Conservation (phyloP, 1,140 invertebrate genomes). For the Asobara japonica region DNA sequence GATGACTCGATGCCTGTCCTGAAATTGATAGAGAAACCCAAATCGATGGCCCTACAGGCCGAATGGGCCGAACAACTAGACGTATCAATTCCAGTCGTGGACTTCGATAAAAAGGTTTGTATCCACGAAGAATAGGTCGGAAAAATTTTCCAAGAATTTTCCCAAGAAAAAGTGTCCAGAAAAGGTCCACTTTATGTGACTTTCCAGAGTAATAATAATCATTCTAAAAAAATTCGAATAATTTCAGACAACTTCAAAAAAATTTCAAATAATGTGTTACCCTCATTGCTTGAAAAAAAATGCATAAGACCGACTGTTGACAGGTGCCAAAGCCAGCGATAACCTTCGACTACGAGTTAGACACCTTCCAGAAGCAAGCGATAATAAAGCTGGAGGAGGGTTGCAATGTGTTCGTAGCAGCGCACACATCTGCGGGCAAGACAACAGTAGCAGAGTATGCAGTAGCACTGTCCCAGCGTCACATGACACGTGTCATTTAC, state of each 20-base stretch:
- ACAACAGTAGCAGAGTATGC: slow-evolving; percentile 99
- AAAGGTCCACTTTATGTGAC: no score
- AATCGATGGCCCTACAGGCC: slow-evolving; percentile 52
- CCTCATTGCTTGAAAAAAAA: no score
- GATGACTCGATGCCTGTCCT: slow-evolving; percentile 64
- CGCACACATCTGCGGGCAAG: slow-evolving; percentile 99
- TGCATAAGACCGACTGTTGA: no score
- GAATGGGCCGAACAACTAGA: slow-evolving; percentile 92
- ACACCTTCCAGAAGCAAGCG: slow-evolving; percentile 97
- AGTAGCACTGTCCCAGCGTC: slow-evolving; percentile 90
- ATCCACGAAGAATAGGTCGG: no score
- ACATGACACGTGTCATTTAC: slow-evolving; percentile 96
- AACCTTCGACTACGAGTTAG: slow-evolving; percentile 92
- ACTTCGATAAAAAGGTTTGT: slow-evolving; percentile 86
- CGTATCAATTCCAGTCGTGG: slow-evolving; percentile 78
- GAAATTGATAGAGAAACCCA: slow-evolving; percentile 63
- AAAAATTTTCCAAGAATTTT: no score
- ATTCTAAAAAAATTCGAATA: no score
- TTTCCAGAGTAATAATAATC: no score
- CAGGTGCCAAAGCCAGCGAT: slow-evolving; percentile 89
- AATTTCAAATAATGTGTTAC: no score
- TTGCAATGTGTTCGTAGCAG: slow-evolving; percentile 97
- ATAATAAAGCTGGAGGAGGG: slow-evolving; percentile 93
- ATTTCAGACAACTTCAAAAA: no score
- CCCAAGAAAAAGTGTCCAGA: no score